Evolutionary conservation across 2,888 invertebrate species (phyloP), one percentile per base, ranked within the genome.

Genomic region (Xestia ashworthii): DNA sequence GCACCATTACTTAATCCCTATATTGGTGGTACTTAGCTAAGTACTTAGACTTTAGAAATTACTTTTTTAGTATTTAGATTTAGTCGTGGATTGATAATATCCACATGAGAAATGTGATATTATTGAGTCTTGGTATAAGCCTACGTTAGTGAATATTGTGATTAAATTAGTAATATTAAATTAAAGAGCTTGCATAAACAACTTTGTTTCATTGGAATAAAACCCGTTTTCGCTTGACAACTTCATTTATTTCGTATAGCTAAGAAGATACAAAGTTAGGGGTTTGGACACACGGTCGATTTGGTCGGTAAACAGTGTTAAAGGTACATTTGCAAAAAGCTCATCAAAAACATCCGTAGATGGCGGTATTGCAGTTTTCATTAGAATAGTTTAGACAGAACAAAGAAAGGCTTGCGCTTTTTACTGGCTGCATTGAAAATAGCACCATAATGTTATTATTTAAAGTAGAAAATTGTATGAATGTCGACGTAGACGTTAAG

Each of bases 31-130:
- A 95, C 94, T 95, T 95, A 94, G 93, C 86, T 88, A 90, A 90
- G 89, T 91, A 93, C 83, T 83, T 89, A 89, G 84, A 86, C 71
- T 78, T 85, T 89, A 90, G 87, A 84, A 82, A 73, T 80, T 82
- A 82, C 67, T 81, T 86, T 80, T 75, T 81, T 85, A 81, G 80
- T 89, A 74, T 87, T 85, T 88, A 91, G 93, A 88, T 84, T 90
- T 95, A 95, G 94, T 93, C 92, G 95, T 96, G 96, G 96, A 95
- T 96, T 95, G 84, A 96, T 97, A 97, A 97, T 97, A 97, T 97
- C 97, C 97, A 97, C 97, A 97, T 97, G 94, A 97, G 97, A 97
- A 97, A 97, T 97, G 97, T 97, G 97, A 97, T 97, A 97, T 97
- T 97, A 97, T 97, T 97, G 96, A 96, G 96, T 97, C 96, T 96